Evolutionary conservation across 2,113 vertebrate species (phyloP).

Genomic region (Psettodes erumei): DNA sequence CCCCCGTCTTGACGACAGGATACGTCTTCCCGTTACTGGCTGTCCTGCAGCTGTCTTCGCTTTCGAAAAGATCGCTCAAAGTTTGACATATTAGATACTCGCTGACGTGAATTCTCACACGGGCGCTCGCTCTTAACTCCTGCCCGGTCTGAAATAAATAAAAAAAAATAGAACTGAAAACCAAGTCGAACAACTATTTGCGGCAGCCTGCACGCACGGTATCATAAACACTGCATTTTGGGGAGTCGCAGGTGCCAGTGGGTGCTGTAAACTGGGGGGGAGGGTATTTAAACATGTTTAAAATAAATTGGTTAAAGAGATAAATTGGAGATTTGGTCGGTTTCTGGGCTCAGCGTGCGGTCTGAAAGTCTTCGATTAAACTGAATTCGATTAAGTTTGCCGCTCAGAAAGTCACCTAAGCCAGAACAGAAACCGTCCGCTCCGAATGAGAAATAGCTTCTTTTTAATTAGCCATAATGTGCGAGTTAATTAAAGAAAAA

Average conservation of each 20-base stretch:
- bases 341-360: neutral
- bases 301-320: neutral
- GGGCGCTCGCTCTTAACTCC: constrained; percentile 16
- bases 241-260: too few species aligned
- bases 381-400: too few species aligned
- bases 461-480: constrained; percentile 80
- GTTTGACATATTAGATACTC: neutral
- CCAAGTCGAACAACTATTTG: too few species aligned
- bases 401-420: constrained; percentile 19
- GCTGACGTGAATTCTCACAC: too few species aligned
- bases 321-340: neutral
- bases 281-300: neutral
- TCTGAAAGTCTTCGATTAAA: neutral
- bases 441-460: constrained; percentile 80
- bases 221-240: too few species aligned
- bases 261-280: too few species aligned
- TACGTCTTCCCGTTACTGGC: neutral
- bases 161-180: neutral
- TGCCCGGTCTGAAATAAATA: neutral
- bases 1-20: constrained; percentile 3
- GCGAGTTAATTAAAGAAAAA: constrained; percentile 80
- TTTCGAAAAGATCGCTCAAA: constrained; percentile 15
- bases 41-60: constrained; percentile 7
- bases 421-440: constrained; percentile 42
- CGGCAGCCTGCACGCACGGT: too few species aligned